Conservation (phyloP, 2,797 vertebrate genomes). For the Rachycentron canadum region DNA sequence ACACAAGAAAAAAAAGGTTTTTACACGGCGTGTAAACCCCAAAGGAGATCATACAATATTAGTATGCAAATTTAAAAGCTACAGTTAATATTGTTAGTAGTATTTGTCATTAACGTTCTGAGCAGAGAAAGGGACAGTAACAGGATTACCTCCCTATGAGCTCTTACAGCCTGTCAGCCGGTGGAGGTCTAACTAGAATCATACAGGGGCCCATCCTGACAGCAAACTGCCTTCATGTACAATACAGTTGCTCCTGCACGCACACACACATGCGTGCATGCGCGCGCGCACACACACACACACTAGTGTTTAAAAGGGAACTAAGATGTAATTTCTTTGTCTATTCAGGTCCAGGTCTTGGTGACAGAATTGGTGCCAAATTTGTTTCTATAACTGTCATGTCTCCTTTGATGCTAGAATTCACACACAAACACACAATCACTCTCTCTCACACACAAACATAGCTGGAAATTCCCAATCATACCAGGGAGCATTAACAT, state of each 20-base stretch:
- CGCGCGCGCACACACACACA: not conserved
- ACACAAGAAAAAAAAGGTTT: conserved; percentile 74
- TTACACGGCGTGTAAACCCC: conserved; percentile 76
- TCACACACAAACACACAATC: not conserved
- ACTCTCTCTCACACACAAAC: not conserved
- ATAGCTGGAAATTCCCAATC: not conserved
- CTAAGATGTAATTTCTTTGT: conserved; percentile 44
- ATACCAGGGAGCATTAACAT: conserved; percentile 22
- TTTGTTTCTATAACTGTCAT: conserved; percentile 38
- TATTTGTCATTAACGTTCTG: conserved; percentile 53
- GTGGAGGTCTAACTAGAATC: conserved; percentile 63
- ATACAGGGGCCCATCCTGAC: conserved; percentile 54
- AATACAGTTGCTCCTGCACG: conserved; percentile 1
- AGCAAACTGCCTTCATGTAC: conserved; percentile 38
- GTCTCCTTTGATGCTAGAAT: conserved; percentile 28
- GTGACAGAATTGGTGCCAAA: conserved; percentile 36
- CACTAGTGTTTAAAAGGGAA: conserved; percentile 14
- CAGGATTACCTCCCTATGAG: conserved; percentile 43
- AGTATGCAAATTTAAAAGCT: conserved; percentile 77
- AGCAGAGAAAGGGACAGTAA: conserved; percentile 53
- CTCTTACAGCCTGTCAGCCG: conserved; percentile 65
- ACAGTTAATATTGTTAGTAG: conserved; percentile 81
- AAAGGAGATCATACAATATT: conserved; percentile 75
- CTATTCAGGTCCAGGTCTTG: conserved; percentile 4
- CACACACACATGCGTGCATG: conserved; percentile 4